These are phyloP conservation scores for Dexiosoma caninum DNA, from an alignment of 2,888 invertebrate genomes.

Conservation along the genomic window DNA sequence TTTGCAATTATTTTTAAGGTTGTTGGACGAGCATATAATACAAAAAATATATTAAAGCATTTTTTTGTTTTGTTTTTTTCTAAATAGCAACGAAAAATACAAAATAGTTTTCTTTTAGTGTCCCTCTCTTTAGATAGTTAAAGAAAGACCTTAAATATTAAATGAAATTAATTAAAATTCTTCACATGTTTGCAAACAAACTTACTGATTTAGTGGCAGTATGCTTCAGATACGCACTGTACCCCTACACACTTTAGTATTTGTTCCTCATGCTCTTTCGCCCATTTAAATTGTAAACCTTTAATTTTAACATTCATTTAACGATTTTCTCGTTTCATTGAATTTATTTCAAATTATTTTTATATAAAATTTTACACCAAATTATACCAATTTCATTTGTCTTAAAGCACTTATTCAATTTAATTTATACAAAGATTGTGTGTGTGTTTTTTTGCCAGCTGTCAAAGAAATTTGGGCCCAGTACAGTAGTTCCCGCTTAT, in stretches of 20 bases:
- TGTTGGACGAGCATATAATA: slow-evolving; percentile 36
- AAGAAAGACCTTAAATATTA: neutral
- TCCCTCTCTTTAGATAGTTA: slow-evolving; percentile 13
- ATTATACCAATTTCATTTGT: slow-evolving; percentile 12
- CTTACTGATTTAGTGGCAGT: neutral
- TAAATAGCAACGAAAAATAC: neutral
- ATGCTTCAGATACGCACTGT: slow-evolving; percentile 20
- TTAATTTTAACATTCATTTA: slow-evolving; percentile 15
- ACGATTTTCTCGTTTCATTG: slow-evolving; percentile 40
- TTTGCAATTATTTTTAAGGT: slow-evolving; percentile 40
- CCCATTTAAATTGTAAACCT: neutral
- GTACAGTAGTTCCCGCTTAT: no score
- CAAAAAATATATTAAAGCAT: neutral
- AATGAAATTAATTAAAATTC: slow-evolving; percentile 30
- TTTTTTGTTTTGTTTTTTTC: neutral
- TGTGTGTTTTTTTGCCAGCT: slow-evolving; percentile 29
- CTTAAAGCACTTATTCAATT: slow-evolving; percentile 3
- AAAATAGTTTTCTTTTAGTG: slow-evolving; percentile 1
- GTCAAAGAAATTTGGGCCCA: neutral
- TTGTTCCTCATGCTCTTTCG: neutral
- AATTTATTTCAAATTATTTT: slow-evolving; percentile 6
- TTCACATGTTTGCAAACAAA: neutral
- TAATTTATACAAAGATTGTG: neutral
- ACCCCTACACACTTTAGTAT: neutral
- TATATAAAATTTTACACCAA: neutral